Base-by-base conservation (phyloP, 2,888 invertebrate species). In the Mayetiola destructor region DNA sequence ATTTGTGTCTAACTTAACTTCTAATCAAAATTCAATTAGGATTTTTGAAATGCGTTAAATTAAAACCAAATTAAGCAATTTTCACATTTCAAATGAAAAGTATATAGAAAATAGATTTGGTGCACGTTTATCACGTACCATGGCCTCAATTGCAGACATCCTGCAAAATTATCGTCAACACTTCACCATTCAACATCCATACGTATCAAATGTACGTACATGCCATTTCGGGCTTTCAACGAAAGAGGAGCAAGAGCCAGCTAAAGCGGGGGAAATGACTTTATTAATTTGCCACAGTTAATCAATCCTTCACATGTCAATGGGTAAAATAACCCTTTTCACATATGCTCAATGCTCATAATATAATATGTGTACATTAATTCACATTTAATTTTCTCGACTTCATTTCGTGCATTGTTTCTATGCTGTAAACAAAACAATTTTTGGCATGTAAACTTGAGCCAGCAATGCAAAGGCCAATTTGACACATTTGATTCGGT, bases 271-370 rank as follows among this genome's bases (percentile, higher is more conserved):
- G 36, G 36, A 36, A 20, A 36, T 55, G 42, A 37, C 53, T 57
- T 57, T 53, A 57, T 57, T 57, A 57, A 57, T 57, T 57, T 57
- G 53, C 57, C 57, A 57, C 57, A 57, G 57, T 40, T 57, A 57
- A 57, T 57, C 57, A 57, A 57, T 57, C 57, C 32, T 48, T 54
- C 48, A 54, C 20, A 12, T 54, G 52, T 52, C 48, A 27, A 48
- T 42, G 42, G 42, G 4, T 6, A 6, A 42, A 3, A 27, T 14
- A 52, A 52, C 52, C 52, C 52, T 52, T 52, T 52, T 32, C 32
- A n/a, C 23, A 23, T 3, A 5, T 10, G 36, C 36, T 32, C 12
- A 36, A 42, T 23, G 21, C 23, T 10, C 21, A 23, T 16, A 39
- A 12, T 10, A 18, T n/a, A n/a, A n/a, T 39, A 12, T 39, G 16